Conservation (phyloP, 2,888 invertebrate species). For the Blera fallax region DNA sequence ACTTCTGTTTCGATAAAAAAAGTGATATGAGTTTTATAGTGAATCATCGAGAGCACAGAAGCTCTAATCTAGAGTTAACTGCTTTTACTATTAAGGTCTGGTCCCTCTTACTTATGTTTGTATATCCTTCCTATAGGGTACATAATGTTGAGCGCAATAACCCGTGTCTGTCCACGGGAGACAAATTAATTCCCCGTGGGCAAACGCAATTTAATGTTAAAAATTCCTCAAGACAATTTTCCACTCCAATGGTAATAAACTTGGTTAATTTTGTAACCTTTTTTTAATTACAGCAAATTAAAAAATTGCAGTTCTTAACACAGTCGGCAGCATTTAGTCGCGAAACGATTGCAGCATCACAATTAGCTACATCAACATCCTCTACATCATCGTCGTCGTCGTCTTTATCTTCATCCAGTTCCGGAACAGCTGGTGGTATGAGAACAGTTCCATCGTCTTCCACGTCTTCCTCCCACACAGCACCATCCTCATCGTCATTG, state of each 20-base stretch:
- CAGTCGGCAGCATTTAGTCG: slow-evolving; percentile 81
- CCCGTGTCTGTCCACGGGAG: too few relatives aligned
- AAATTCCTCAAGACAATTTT: too few relatives aligned
- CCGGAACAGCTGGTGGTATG: slow-evolving; percentile 42
- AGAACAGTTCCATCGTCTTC: slow-evolving; percentile 52
- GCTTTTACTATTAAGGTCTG: too few relatives aligned
- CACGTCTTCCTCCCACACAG: slow-evolving; percentile 69
- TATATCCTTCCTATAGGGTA: too few relatives aligned
- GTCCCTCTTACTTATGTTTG: too few relatives aligned
- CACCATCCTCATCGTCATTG: slow-evolving; percentile 75
- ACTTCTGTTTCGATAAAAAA: too few relatives aligned
- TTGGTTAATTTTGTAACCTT: background rate
- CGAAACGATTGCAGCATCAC: slow-evolving; percentile 81
- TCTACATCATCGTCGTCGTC: slow-evolving; percentile 70
- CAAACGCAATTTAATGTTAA: too few relatives aligned
- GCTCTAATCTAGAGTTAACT: too few relatives aligned
- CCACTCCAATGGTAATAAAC: background rate
- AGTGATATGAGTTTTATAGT: too few relatives aligned
- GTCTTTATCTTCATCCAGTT: slow-evolving; percentile 62
- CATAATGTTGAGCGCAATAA: too few relatives aligned
- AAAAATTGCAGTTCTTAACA: slow-evolving; percentile 81
- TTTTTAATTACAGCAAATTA: slow-evolving; percentile 79
- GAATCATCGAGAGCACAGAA: too few relatives aligned
- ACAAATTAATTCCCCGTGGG: too few relatives aligned
- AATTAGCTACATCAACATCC: slow-evolving; percentile 81